Evolutionary conservation across 2,888 invertebrate species (phyloP).

Genomic region (Amphipyra berbera): DNA sequence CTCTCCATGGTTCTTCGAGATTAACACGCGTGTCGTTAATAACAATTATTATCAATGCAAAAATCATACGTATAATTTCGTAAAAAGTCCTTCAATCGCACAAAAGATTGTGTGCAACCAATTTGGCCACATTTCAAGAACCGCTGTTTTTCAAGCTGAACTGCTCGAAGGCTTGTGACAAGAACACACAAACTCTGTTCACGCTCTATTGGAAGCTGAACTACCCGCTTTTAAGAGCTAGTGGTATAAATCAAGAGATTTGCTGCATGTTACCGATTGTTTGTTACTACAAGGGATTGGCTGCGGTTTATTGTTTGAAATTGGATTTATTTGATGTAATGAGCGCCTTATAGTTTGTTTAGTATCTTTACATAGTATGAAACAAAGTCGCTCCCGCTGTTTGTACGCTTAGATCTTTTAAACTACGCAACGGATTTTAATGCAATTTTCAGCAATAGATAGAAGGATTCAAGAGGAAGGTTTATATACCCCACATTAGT

Average conservation of each 20-base stretch:
- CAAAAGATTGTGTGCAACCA: background rate
- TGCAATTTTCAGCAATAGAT: no score
- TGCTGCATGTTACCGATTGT: conserved; percentile 35
- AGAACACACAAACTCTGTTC: conserved; percentile 41
- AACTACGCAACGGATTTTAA: no score
- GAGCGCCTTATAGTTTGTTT: background rate
- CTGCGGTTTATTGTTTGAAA: conserved; percentile 40
- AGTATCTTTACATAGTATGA: no score
- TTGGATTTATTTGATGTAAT: conserved; percentile 36
- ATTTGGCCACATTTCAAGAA: conserved; percentile 33
- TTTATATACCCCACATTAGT: no score
- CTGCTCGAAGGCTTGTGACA: conserved; percentile 34
- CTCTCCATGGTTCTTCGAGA: no score
- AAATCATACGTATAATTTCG: no score
- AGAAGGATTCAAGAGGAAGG: no score
- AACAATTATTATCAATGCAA: no score
- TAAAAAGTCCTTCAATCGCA: background rate
- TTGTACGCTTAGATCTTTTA: no score
- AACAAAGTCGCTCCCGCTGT: no score
- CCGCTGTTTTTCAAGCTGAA: conserved; percentile 23
- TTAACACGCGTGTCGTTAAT: no score
- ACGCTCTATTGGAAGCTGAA: conserved; percentile 54
- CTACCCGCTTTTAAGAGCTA: conserved; percentile 45
- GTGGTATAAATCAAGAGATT: conserved; percentile 54
- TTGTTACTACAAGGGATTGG: conserved; percentile 20